Percentiles rank a stretch among this genome's conserved stretches.
These are phyloP conservation scores for Protobothrops flavoviridis DNA, from an alignment of 2,113 vertebrate species.

Conservation along the genomic window DNA sequence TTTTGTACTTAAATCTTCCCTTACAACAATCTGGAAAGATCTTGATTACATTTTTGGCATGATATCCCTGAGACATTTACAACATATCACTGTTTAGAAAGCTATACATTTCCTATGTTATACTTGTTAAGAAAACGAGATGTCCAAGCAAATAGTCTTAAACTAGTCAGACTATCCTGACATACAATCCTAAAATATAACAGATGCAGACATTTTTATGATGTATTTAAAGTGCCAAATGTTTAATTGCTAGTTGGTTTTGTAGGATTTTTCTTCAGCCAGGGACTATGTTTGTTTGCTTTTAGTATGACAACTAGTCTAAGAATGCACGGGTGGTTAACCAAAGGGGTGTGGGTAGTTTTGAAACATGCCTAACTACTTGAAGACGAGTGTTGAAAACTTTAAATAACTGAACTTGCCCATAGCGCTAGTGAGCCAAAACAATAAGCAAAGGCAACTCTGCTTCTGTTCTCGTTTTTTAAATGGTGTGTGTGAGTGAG, in stretches of 20 bases:
- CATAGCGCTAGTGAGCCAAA: neutral
- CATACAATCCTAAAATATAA: neutral
- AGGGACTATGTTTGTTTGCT: conserved; percentile 61
- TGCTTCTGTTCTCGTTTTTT: conserved; percentile 5
- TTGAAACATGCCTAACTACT: conserved; percentile 28
- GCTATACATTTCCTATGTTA: neutral
- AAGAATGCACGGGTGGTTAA: conserved; percentile 61
- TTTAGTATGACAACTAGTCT: conserved; percentile 65
- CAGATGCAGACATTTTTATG: neutral
- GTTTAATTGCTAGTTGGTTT: conserved; percentile 51
- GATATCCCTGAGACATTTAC: neutral
- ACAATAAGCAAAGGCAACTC: accelerated
- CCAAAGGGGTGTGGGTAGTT: conserved; percentile 29
- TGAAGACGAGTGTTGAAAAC: conserved; percentile 35
- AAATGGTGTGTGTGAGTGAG: neutral
- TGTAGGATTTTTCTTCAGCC: conserved; percentile 52
- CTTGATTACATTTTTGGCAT: neutral
- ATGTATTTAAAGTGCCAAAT: conserved; percentile 29
- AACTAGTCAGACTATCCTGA: neutral
- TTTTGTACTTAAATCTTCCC: neutral
- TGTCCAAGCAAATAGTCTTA: neutral
- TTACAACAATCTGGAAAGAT: neutral
- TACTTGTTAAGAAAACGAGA: neutral
- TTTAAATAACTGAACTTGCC: conserved; percentile 23
- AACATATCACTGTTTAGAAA: neutral